Evolutionary conservation across 2,888 invertebrate species (phyloP), one percentile per base, ranked within the genome.

Genomic region (Eupeodes latifasciatus): DNA sequence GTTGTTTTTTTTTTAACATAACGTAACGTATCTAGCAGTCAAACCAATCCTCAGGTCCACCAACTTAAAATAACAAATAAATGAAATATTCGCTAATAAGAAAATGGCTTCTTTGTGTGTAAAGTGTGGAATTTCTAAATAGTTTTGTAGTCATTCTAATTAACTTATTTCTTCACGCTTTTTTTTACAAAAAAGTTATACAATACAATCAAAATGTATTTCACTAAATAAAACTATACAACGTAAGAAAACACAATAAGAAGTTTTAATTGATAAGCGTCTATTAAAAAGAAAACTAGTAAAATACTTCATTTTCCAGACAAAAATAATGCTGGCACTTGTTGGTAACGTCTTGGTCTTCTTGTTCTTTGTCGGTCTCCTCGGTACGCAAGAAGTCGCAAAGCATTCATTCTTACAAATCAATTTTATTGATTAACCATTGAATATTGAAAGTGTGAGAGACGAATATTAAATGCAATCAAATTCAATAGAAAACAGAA

Each of bases 381-480:
- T 69, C 69, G 69, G 69, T 69, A 55, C 84, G 59, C 40, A 71
- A 40, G 55, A 71, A 71, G 55, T 64, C 57, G 81, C 72, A 87
- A 67, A 83, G 83, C 78, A 64, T 78, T 76, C 67, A 57, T 59
- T 72, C 66, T 69, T 53, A 71, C 59, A 71, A 81, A 88, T 81
- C 85, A 69, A 78, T 74, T 78, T 67, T 87, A 88, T 85, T 85
- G 88, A 88, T 88, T 88, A 81, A 88, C 78, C 69, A 85, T 84
- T 83, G 5, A 27, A 27, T 69, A 64, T 75, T 57, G 40, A 16
- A 55, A 12, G 40, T 59, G 78, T 82, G 67, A 62, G 67, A 62
- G 77, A 81, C 66, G 49, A 72, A 71, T 80, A 66, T 40, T 66
- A 14, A 66, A 47, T 14, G 14, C 27, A 66, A 64, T 61, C n/a